These are phyloP conservation scores for Tipula vernalis DNA, from an alignment of 2,888 invertebrate species.

Conservation along the genomic window DNA sequence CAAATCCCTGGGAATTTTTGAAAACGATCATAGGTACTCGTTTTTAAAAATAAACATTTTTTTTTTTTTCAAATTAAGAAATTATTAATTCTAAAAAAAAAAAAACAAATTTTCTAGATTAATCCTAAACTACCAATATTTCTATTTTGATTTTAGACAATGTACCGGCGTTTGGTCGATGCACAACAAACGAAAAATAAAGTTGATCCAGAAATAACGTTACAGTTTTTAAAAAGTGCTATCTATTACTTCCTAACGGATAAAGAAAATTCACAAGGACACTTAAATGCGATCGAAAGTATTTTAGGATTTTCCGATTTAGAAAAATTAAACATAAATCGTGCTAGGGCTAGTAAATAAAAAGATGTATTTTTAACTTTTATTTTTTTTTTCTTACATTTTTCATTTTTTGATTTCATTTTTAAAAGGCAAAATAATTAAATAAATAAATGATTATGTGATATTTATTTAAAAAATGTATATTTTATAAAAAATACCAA, in stretches of 20 bases:
- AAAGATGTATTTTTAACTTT: not conserved
- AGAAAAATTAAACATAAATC: conserved; percentile 69
- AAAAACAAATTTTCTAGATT: no score
- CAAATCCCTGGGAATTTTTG: no score
- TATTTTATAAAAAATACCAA: not conserved
- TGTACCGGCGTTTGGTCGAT: conserved; percentile 72
- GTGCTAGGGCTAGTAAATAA: conserved; percentile 42
- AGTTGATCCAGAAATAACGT: conserved; percentile 80
- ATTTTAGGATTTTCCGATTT: conserved; percentile 76
- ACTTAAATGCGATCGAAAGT: conserved; percentile 81
- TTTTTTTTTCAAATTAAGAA: no score
- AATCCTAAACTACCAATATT: not conserved
- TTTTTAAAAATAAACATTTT: not conserved
- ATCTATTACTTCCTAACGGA: conserved; percentile 87
- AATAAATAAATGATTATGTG: not conserved
- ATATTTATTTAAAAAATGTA: not conserved
- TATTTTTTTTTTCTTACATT: not conserved
- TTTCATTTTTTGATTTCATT: not conserved
- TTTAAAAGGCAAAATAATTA: conserved; percentile 6
- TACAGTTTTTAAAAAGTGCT: conserved; percentile 86
- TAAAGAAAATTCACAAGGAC: conserved; percentile 77
- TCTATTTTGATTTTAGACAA: conserved; percentile 46
- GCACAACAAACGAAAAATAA: conserved; percentile 58
- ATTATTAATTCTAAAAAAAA: no score
- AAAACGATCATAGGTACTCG: no score